A percentile compares a stretch with the other conserved stretches of the same genome.
These are phyloP conservation scores for Hecatera dysodea DNA, from an alignment of 2,888 invertebrate species.

Conservation along the genomic window DNA sequence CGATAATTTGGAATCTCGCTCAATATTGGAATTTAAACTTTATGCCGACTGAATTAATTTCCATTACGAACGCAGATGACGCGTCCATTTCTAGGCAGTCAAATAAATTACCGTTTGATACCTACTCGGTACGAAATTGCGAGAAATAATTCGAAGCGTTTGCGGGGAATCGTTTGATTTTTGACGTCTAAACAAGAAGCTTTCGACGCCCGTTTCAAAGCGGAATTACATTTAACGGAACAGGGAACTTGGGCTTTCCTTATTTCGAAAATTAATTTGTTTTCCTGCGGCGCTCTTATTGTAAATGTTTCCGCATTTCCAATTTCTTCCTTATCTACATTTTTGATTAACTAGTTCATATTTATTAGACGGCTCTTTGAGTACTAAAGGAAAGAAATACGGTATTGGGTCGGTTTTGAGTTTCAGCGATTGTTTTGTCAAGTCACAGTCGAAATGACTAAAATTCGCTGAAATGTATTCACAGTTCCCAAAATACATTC, in stretches of 20 bases:
- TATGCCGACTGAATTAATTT: constrained; percentile 56
- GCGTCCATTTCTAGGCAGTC: constrained; percentile 64
- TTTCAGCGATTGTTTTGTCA: constrained; percentile 1
- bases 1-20: constrained; percentile 36
- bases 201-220: constrained; percentile 46
- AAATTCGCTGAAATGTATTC: background rate
- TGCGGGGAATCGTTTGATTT: constrained; percentile 51
- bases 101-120: constrained; percentile 59
- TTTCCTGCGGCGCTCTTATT: constrained; percentile 57
- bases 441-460: background rate
- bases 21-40: constrained; percentile 52
- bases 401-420: background rate
- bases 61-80: constrained; percentile 53
- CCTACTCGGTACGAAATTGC: constrained; percentile 41
- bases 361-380: constrained; percentile 32
- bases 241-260: constrained; percentile 52
- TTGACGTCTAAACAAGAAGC: constrained; percentile 58
- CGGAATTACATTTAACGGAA: constrained; percentile 60
- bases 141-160: constrained; percentile 47
- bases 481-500: constrained; percentile 2
- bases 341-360: constrained; percentile 56
- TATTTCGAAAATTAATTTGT: constrained; percentile 63
- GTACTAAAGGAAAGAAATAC: constrained; percentile 2
- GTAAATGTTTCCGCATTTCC: constrained; percentile 56
- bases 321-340: constrained; percentile 51